Conservation (phyloP, 2,797 vertebrate genomes). For the Anguilla pacifica region DNA sequence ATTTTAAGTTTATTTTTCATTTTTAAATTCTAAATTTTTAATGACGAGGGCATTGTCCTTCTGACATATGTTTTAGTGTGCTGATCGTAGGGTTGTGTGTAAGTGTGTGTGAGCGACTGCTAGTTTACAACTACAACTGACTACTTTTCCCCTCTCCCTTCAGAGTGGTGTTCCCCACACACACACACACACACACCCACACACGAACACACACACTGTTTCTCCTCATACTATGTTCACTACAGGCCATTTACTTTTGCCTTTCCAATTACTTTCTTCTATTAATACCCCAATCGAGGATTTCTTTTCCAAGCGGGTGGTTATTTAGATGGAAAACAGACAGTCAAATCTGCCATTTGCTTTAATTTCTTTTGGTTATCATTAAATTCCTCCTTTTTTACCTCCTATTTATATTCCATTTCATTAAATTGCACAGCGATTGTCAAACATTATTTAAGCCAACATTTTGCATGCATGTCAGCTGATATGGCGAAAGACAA, state of each 20-base stretch:
- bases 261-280: constrained; percentile 10
- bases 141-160: neutral
- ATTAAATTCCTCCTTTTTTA: constrained; percentile 13
- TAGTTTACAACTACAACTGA: no score
- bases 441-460: constrained; percentile 32
- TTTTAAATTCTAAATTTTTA: no score
- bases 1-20: neutral
- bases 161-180: neutral
- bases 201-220: neutral
- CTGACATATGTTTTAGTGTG: neutral
- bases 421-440: constrained; percentile 16
- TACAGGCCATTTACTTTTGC: constrained; percentile 1
- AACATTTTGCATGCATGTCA: constrained; percentile 16
- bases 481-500: constrained; percentile 40
- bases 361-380: constrained; percentile 22
- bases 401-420: neutral
- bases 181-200: neutral
- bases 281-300: constrained; percentile 18
- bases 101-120: neutral
- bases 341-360: constrained; percentile 34
- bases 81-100: neutral
- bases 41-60: neutral
- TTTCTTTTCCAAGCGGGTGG: constrained; percentile 32
- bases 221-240: no score
- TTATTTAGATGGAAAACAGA: constrained; percentile 38